Evolutionary conservation across 92 coral and sea anemone genomes (phyloP).

Genomic region (Phenganax marumi): DNA sequence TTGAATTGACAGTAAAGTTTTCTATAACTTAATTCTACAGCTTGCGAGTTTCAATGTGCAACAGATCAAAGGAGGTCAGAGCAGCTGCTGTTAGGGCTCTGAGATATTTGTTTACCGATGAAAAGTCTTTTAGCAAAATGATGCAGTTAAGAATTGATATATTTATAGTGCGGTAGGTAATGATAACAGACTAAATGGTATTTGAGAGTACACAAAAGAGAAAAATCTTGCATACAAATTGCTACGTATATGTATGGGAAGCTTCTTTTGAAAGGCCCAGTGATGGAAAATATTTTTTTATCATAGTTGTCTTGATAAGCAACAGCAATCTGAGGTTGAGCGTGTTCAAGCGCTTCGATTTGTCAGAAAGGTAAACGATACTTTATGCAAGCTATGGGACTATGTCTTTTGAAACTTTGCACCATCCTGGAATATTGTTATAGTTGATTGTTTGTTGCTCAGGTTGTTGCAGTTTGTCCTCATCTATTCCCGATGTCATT

Average conservation of each 20-base stretch:
- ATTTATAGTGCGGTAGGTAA: conserved; percentile 77
- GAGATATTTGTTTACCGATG: conserved; percentile 85
- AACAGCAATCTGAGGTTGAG: conserved; percentile 83
- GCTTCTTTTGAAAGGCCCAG: neutral
- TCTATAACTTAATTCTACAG: conserved; percentile 40
- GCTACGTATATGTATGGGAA: neutral
- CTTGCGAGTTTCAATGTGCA: conserved; percentile 69
- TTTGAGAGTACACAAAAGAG: neutral
- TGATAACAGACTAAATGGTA: neutral
- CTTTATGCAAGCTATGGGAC: neutral
- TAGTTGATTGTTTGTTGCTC: neutral
- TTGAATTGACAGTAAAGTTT: neutral
- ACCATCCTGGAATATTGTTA: no score
- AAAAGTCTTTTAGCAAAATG: conserved; percentile 69
- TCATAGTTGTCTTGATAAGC: conserved; percentile 71
- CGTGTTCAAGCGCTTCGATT: conserved; percentile 92
- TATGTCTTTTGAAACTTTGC: no score
- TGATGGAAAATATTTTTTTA: neutral
- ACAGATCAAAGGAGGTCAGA: conserved; percentile 80
- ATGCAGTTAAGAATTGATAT: conserved; percentile 81
- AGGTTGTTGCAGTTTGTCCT: conserved; percentile 97
- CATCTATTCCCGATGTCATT: conserved; percentile 83
- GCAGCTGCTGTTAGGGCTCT: conserved; percentile 91
- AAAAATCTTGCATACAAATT: neutral
- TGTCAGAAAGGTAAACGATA: conserved; percentile 73